phyloP scores from a whole-genome alignment of 2,888 invertebrate species.

The Omphaloscelis lunosa region DNA sequence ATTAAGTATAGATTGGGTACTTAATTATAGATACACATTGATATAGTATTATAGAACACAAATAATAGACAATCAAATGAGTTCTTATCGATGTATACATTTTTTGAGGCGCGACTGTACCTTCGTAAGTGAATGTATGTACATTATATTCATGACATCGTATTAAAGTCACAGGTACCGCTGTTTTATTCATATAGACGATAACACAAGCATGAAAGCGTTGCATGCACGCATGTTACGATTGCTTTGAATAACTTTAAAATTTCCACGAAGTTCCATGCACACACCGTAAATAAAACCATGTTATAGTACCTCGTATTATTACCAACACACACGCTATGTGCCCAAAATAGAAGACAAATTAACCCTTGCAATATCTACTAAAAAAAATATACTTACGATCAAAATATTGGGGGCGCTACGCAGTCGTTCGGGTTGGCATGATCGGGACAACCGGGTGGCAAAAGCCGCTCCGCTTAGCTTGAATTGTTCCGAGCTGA shows the following conservation, averaged over 20 bases:
- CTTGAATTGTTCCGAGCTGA: background rate
- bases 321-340: constrained; percentile 20
- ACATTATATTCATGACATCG: constrained; percentile 22
- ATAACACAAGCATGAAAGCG: constrained; percentile 23
- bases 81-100: background rate
- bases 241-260: constrained; percentile 50
- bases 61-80: background rate
- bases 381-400: background rate
- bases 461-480: background rate
- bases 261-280: constrained; percentile 24
- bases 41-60: background rate
- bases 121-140: background rate
- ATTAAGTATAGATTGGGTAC: background rate
- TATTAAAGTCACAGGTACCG: constrained; percentile 10
- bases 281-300: constrained; percentile 36
- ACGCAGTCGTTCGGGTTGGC: background rate
- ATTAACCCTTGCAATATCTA: constrained; percentile 8
- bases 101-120: no score
- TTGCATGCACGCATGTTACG: constrained; percentile 46
- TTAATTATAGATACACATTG: background rate
- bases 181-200: constrained; percentile 58
- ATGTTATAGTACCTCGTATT: background rate
- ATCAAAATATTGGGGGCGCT: background rate
- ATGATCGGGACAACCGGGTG: background rate
- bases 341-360: background rate